Percentiles rank a stretch among this genome's conserved stretches.
Conservation (phyloP, 2,113 vertebrate genomes). For the Paralichthys olivaceus region DNA sequence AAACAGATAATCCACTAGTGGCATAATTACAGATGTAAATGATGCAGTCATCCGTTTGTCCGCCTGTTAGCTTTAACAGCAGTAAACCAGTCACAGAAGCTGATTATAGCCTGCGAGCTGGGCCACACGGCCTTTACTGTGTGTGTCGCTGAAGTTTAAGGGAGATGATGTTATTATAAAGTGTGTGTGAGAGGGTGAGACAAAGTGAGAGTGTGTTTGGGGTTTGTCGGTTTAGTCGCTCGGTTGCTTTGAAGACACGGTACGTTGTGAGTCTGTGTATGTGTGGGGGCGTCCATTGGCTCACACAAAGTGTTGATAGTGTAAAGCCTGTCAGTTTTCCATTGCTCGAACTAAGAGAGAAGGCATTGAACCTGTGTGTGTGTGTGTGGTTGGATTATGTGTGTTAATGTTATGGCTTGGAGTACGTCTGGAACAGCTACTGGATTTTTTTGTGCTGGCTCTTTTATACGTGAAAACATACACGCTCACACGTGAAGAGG, state of each 20-base stretch:
- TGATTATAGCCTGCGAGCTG: conserved; percentile 19
- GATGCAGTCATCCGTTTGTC: background rate
- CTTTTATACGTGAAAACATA: conserved; percentile 42
- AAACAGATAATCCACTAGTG: background rate
- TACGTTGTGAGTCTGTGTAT: conserved; percentile 14
- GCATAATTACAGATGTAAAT: background rate
- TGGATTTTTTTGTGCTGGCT: conserved; percentile 52
- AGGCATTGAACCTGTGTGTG: conserved; percentile 23
- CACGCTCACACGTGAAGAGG: conserved; percentile 16
- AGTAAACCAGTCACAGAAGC: conserved; percentile 5
- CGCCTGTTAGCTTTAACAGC: conserved; percentile 2
- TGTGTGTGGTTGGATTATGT: conserved; percentile 17
- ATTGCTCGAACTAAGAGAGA: conserved; percentile 31
- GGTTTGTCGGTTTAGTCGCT: conserved; percentile 34
- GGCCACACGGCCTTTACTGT: conserved; percentile 8
- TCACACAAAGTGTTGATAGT: conserved; percentile 28
- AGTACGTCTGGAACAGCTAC: conserved; percentile 44
- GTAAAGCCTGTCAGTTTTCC: conserved; percentile 47
- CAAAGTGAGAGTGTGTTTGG: conserved; percentile 43
- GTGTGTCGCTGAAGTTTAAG: conserved; percentile 12
- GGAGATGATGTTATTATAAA: conserved; percentile 11
- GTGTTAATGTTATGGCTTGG: conserved; percentile 50
- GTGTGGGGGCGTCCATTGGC: conserved; percentile 9
- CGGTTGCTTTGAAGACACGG: conserved; percentile 26
- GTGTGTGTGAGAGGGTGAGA: conserved; percentile 18